Evolutionary conservation across 2,888 invertebrate genomes (phyloP).

Genomic region (Ischnura elegans): DNA sequence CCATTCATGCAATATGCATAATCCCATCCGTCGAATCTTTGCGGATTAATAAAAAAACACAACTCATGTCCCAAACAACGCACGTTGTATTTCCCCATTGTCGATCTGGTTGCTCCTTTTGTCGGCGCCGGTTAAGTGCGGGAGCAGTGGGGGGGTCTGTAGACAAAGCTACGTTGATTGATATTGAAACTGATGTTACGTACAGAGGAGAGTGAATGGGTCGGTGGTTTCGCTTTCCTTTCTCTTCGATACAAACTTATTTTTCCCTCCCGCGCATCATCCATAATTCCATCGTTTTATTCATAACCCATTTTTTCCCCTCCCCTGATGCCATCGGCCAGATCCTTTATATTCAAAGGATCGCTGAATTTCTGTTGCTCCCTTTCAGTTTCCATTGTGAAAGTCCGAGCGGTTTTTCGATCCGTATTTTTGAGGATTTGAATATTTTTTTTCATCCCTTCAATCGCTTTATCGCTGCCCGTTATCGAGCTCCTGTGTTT

Average conservation of each 20-base stretch:
- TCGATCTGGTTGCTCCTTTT: not conserved
- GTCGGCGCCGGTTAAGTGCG: not conserved
- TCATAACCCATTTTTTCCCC: not conserved
- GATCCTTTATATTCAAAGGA: not conserved
- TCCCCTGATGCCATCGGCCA: not conserved
- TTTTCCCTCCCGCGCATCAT: not conserved
- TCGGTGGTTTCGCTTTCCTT: not conserved
- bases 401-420: not conserved
- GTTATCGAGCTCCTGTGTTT: not conserved
- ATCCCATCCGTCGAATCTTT: not conserved
- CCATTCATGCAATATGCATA: not conserved
- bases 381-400: not conserved
- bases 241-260: not conserved
- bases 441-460: not conserved
- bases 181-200: no score
- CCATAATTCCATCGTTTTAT: not conserved
- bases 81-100: not conserved
- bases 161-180: not conserved
- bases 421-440: not conserved
- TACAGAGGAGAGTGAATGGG: not conserved
- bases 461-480: not conserved
- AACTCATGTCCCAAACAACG: not conserved
- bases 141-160: not conserved
- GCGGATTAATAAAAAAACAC: not conserved
- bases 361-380: conserved; percentile 25